These are phyloP conservation scores for Lasioglossum baleicum DNA, from an alignment of 1,140 invertebrate species.

Conservation along the genomic window DNA sequence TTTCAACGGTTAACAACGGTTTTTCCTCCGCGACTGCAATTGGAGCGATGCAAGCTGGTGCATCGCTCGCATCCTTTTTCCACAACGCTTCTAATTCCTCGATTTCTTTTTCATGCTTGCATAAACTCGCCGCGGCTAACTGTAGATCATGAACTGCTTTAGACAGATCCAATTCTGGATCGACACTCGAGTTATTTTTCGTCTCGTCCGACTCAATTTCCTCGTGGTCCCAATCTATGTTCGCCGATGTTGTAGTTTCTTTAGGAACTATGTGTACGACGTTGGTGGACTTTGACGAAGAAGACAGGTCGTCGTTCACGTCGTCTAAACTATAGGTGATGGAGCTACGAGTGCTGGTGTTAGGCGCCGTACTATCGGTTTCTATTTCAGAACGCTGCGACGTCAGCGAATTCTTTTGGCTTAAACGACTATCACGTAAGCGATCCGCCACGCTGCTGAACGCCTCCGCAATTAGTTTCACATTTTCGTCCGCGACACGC, in stretches of 20 bases:
- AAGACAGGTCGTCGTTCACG: constrained; percentile 15
- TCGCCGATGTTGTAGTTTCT: constrained; percentile 17
- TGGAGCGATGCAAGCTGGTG: background rate
- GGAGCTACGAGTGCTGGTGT: constrained; percentile 48
- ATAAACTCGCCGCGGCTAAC: constrained; percentile 56
- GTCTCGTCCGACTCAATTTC: background rate
- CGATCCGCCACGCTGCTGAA: constrained; percentile 51
- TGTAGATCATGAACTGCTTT: constrained; percentile 57
- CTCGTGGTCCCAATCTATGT: background rate
- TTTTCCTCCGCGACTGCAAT: background rate
- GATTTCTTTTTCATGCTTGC: constrained; percentile 48
- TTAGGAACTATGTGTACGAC: constrained; percentile 11
- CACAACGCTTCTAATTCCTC: constrained; percentile 16
- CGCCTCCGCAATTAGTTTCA: constrained; percentile 60
- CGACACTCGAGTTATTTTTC: background rate
- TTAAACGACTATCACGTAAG: constrained; percentile 41
- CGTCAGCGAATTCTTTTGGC: constrained; percentile 35
- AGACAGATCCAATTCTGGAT: constrained; percentile 50
- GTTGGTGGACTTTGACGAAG: constrained; percentile 12
- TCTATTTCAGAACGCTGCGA: constrained; percentile 45
- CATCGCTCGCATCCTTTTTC: background rate
- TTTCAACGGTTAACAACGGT: background rate
- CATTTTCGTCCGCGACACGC: constrained; percentile 59
- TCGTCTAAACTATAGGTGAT: constrained; percentile 39
- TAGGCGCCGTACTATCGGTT: constrained; percentile 24